Conservation (phyloP, 2,113 vertebrate species). For the Cariama cristata region DNA sequence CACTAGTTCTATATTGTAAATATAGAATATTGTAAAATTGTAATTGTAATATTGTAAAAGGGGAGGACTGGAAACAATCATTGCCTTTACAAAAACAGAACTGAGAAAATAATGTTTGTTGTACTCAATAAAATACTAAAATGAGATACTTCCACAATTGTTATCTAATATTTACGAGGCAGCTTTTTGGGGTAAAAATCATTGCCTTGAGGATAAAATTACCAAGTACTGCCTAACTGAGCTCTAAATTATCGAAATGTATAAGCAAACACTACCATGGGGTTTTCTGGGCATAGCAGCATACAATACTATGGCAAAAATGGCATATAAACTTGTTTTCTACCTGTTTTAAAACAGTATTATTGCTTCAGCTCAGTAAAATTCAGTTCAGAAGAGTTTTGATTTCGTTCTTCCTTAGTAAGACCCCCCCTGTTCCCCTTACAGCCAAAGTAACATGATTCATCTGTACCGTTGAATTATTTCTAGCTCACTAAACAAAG, state of each 20-base stretch:
- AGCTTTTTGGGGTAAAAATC: neutral
- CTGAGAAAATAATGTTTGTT: neutral
- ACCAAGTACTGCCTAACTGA: neutral
- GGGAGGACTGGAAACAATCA: neutral
- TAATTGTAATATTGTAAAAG: neutral
- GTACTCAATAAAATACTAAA: neutral
- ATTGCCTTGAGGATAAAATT: neutral
- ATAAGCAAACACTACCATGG: neutral
- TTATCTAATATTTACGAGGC: neutral
- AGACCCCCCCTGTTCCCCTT: neutral
- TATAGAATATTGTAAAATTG: no score
- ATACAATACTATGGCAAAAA: neutral
- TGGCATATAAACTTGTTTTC: neutral
- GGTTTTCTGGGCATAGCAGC: neutral
- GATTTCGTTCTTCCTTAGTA: neutral
- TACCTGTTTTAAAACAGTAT: neutral
- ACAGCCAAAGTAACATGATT: constrained; percentile 21
- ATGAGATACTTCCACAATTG: neutral
- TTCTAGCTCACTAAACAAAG: constrained; percentile 49
- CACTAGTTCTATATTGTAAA: neutral
- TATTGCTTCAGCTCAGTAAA: neutral
- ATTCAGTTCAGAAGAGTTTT: neutral
- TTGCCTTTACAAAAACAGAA: neutral
- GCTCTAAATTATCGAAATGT: neutral
- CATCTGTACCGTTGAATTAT: constrained; percentile 16